Percentiles rank a stretch among this genome's conserved stretches.
Evolutionary conservation across 2,888 invertebrate genomes (phyloP).

Genomic region (Orthosia cruda): DNA sequence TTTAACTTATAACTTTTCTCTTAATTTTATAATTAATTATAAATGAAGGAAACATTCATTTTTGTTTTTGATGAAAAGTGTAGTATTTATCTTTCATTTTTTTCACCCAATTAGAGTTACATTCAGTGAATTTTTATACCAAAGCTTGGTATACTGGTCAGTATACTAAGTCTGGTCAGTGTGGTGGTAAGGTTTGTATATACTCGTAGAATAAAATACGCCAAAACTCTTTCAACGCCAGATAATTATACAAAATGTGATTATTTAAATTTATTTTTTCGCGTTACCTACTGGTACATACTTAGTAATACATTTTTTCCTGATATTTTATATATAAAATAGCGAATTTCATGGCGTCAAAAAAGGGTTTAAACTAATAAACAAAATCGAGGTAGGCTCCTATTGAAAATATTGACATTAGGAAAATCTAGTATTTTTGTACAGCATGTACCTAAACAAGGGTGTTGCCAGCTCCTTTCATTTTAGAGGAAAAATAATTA

Average conservation of each 20-base stretch:
- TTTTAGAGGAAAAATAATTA: background rate
- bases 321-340: background rate
- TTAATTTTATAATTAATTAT: background rate
- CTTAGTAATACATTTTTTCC: background rate
- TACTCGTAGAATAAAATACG: background rate
- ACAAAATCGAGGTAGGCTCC: background rate
- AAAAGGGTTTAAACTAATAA: background rate
- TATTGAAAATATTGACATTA: constrained; percentile 7
- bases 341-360: background rate
- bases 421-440: constrained; percentile 32
- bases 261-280: background rate
- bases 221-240: constrained; percentile 1
- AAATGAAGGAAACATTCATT: background rate
- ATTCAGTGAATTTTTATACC: background rate
- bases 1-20: too few relatives aligned
- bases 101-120: background rate
- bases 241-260: background rate
- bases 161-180: too few relatives aligned
- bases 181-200: too few relatives aligned
- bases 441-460: constrained; percentile 48
- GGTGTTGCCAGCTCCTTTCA: constrained; percentile 45
- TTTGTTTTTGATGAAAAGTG: constrained; percentile 7
- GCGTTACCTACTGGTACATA: background rate
- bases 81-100: background rate
- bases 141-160: background rate